Conservation (phyloP, 92 coral and sea anemone species). For the Ricordea florida region DNA sequence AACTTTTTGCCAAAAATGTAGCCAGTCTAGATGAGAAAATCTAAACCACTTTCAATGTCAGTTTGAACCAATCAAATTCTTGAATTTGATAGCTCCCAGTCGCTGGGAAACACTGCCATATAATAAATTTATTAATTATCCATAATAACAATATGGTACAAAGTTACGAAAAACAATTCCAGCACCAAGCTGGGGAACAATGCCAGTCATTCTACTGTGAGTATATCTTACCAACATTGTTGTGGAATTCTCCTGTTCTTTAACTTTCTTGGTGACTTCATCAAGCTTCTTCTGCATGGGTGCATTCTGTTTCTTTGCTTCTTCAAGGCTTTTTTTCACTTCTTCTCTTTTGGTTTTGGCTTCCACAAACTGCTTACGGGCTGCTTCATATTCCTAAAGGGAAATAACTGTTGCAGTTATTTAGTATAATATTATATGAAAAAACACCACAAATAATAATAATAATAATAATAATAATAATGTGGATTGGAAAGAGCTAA, state of each 20-base stretch:
- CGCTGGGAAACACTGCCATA: too few relatives aligned
- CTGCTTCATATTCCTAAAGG: conserved; percentile 88
- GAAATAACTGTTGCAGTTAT: background rate
- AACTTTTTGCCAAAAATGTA: too few relatives aligned
- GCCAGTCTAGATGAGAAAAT: too few relatives aligned
- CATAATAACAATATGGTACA: background rate
- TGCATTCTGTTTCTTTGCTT: conserved; percentile 70
- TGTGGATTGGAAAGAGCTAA: too few relatives aligned
- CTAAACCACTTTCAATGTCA: too few relatives aligned
- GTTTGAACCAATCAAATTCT: too few relatives aligned
- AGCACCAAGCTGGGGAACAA: too few relatives aligned
- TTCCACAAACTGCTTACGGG: conserved; percentile 85
- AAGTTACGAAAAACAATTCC: background rate
- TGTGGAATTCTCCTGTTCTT: conserved; percentile 60
- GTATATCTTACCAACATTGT: conserved; percentile 64
- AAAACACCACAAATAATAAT: too few relatives aligned
- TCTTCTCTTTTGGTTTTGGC: conserved; percentile 71
- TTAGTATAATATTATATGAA: background rate
- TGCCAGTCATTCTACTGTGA: background rate
- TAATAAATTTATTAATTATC: too few relatives aligned
- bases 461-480: too few relatives aligned
- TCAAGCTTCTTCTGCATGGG: conserved; percentile 81
- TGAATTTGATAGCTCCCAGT: too few relatives aligned
- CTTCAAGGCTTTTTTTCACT: conserved; percentile 69
- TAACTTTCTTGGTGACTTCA: conserved; percentile 60